Evolutionary conservation across 2,888 invertebrate species (phyloP).

Genomic region (Netelia inedita): DNA sequence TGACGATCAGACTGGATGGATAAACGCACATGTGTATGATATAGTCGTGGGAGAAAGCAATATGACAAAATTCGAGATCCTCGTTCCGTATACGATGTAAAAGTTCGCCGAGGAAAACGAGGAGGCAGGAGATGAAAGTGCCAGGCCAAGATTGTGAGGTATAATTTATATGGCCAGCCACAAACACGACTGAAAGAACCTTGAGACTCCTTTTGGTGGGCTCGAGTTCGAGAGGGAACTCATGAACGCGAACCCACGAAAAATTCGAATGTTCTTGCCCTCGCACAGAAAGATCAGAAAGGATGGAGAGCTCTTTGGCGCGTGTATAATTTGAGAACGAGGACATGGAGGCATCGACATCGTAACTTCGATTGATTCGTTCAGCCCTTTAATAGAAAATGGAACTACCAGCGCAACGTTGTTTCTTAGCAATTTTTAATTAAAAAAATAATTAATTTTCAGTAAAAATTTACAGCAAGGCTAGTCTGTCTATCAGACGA

Average conservation of each 20-base stretch:
- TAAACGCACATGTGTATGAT: background rate
- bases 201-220: constrained; percentile 8
- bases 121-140: constrained; percentile 30
- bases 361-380: no score
- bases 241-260: constrained; percentile 6
- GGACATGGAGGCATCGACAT: background rate
- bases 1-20: background rate
- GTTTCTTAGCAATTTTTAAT: no score
- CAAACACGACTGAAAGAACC: constrained; percentile 18
- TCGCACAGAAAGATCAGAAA: constrained; percentile 44
- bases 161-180: constrained; percentile 36
- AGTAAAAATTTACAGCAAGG: no score
- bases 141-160: constrained; percentile 23
- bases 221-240: constrained; percentile 1
- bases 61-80: background rate
- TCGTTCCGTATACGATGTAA: background rate
- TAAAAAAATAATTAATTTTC: no score
- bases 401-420: no score
- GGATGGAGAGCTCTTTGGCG: background rate
- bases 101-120: constrained; percentile 16
- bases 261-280: constrained; percentile 28
- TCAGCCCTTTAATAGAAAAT: background rate
- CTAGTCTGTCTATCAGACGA: no score
- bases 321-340: background rate
- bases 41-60: constrained; percentile 40